Conservation (phyloP, 35 echinoderm and acorn worm genomes). For the Ophioderma brevispina region DNA sequence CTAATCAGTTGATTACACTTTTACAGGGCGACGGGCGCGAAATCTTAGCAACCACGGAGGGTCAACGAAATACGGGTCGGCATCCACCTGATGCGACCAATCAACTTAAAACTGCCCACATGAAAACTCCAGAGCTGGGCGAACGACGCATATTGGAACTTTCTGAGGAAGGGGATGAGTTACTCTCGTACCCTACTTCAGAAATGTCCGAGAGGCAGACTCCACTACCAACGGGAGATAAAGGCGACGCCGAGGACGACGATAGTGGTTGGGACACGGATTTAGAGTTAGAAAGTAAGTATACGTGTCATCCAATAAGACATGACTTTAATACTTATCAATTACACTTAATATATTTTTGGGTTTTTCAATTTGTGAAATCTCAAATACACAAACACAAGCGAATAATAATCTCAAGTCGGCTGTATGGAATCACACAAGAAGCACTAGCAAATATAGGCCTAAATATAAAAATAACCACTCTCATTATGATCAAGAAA, state of each 20-base stretch:
- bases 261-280: conserved; percentile 97
- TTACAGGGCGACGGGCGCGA: too few relatives aligned
- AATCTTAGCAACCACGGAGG: too few relatives aligned
- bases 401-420: background rate
- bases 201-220: background rate
- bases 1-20: too few relatives aligned
- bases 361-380: background rate
- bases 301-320: background rate
- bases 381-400: background rate
- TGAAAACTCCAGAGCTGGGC: background rate
- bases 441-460: too few relatives aligned
- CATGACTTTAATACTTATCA: background rate
- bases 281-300: conserved; percentile 90
- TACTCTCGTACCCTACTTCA: background rate
- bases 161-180: background rate
- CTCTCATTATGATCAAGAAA: too few relatives aligned
- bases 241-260: conserved; percentile 25
- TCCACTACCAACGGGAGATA: background rate
- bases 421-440: background rate
- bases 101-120: background rate
- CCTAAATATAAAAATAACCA: too few relatives aligned
- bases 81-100: background rate
- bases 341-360: background rate
- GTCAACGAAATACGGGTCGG: too few relatives aligned
- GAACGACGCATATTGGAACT: too few relatives aligned